Evolutionary conservation across 2,113 vertebrate species (phyloP), one percentile per base, ranked within the genome.

Genomic region (Petrocephalus zakoni): DNA sequence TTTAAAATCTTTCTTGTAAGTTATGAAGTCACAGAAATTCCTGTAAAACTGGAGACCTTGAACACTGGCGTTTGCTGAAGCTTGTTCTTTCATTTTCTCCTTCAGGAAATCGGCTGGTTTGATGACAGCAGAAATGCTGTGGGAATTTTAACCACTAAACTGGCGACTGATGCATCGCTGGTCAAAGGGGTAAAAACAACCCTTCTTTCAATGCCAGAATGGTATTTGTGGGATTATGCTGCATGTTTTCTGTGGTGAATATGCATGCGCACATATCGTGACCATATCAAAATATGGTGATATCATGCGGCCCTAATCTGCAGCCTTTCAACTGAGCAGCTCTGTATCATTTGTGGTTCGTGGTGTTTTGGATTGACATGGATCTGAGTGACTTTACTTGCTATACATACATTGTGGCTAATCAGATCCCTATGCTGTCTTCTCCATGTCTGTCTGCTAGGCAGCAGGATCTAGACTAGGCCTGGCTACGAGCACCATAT

Each of bases 81-180:
- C 42, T 87, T 87, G 22, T 87, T 75, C 47, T 51, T 25, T 19
- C 37, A 0, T 15, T 89, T n/a, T 87, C n/a, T 90, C 91, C 84
- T 88, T 42, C 85, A 85, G 92, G 91, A 92, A 53, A 92, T 92
- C 46, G 94, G 93, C 61, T 96, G 95, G 94, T 96, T 96, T 52
- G 96, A 96, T 93, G 94, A 96, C 91, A 94, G 93, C 90, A 93
- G 93, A 88, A 94, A 96, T 92, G 93, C 91, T 85, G 93, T 95
- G 89, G 94, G 94, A 42, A 85, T 96, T 92, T 92, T 96, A 86
- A 91, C 96, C 86, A 96, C 96, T 87, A 94, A 95, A 91, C 93
- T 97, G 93, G 95, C 96, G 89, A 95, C 95, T 87, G 96, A 96
- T 92, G 95, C 95, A 90, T 96, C 94, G 86, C 93, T 93, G 89